Conservation (phyloP, 1,140 invertebrate genomes). For the Drosophila nebulosa region DNA sequence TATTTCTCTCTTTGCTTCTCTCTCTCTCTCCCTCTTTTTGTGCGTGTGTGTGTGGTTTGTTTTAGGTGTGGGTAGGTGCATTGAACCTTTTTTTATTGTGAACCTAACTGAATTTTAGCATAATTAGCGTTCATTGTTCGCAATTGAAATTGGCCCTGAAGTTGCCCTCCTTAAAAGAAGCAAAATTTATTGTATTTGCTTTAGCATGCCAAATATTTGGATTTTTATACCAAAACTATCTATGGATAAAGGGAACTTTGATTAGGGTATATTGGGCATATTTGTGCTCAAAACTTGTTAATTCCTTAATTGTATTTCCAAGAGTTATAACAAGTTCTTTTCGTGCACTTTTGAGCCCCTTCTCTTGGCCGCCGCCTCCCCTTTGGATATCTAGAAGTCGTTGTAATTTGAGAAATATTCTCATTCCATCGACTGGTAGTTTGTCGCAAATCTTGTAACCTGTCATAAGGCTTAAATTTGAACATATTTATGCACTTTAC, state of each 20-base stretch:
- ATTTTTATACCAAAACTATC: background rate
- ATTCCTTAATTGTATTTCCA: too few species aligned
- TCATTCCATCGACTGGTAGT: background rate
- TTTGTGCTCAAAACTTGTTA: too few species aligned
- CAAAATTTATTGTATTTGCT: slow-evolving; percentile 16
- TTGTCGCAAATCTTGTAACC: slow-evolving; percentile 47
- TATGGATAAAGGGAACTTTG: background rate
- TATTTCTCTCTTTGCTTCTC: background rate
- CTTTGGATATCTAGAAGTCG: background rate
- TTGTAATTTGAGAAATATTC: background rate
- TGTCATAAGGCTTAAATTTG: slow-evolving; percentile 55
- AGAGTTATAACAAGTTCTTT: background rate
- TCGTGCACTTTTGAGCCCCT: background rate
- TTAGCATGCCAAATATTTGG: slow-evolving; percentile 14
- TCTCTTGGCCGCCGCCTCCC: too few species aligned
- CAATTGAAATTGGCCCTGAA: slow-evolving; percentile 55
- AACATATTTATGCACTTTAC: slow-evolving; percentile 77
- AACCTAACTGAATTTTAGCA: slow-evolving; percentile 40
- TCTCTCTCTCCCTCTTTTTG: background rate
- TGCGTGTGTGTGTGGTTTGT: background rate
- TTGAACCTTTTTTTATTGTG: slow-evolving; percentile 49
- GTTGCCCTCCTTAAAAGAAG: slow-evolving; percentile 8
- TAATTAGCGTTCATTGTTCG: slow-evolving; percentile 74
- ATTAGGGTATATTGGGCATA: background rate
- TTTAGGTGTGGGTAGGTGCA: slow-evolving; percentile 36